phyloP scores from a whole-genome alignment of 2,113 vertebrate species.

The Pelodiscus sinensis region DNA sequence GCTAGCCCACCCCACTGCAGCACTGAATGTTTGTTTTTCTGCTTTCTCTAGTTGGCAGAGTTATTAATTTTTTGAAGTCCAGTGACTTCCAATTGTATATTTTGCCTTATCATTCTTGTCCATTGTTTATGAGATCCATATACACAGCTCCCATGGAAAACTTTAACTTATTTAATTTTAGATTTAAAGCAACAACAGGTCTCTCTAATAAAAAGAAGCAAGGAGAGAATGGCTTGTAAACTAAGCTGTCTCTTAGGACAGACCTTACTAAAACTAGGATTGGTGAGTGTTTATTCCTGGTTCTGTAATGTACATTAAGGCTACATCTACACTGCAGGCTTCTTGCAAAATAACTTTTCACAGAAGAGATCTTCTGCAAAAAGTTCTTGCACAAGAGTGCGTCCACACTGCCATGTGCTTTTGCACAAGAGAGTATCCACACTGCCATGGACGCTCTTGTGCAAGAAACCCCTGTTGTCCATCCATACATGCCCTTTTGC shows the following conservation, averaged over 20 bases:
- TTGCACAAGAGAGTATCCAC: too few relatives aligned
- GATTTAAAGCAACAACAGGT: conserved; percentile 78
- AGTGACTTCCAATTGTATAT: conserved; percentile 51
- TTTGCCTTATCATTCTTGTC: conserved; percentile 71
- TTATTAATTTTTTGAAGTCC: conserved; percentile 4
- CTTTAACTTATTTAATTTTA: conserved; percentile 79
- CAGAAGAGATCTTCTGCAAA: too few relatives aligned
- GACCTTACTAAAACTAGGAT: conserved; percentile 76
- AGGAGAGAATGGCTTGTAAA: conserved; percentile 73
- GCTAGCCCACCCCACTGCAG: not conserved
- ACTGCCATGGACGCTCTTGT: too few relatives aligned
- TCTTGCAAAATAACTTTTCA: too few relatives aligned
- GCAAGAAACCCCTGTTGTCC: too few relatives aligned
- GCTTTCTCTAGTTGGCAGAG: not conserved
- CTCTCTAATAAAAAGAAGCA: conserved; percentile 73
- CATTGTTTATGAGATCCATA: conserved; percentile 67
- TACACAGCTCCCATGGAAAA: conserved; percentile 66
- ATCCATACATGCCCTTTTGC: too few relatives aligned
- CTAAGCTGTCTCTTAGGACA: conserved; percentile 76
- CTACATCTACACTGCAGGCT: too few relatives aligned
- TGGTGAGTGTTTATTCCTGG: conserved; percentile 72
- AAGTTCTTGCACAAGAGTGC: too few relatives aligned
- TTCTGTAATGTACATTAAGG: conserved; percentile 45
- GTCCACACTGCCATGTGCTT: too few relatives aligned
- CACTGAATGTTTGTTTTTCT: not conserved